These are phyloP conservation scores for Cerastis rubricosa DNA, from an alignment of 2,888 invertebrate genomes.

Conservation along the genomic window DNA sequence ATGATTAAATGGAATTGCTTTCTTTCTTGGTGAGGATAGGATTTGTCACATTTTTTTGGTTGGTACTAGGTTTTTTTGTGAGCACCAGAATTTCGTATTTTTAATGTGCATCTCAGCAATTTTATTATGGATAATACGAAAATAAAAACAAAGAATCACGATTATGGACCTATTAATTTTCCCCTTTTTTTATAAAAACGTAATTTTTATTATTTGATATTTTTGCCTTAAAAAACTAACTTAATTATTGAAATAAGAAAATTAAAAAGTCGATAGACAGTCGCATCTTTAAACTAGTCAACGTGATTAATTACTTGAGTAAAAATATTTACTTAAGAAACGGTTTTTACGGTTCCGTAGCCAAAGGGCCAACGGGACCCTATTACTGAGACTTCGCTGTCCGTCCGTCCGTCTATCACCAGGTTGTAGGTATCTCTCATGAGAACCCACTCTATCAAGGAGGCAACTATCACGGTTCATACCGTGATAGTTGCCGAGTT, in stretches of 20 bases:
- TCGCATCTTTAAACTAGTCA: too few relatives aligned
- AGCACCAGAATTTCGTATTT: not conserved
- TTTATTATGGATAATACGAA: not conserved
- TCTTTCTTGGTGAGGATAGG: not conserved
- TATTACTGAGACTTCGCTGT: too few relatives aligned
- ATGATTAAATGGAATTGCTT: constrained; percentile 31
- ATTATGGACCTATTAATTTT: not conserved
- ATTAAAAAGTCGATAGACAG: not conserved
- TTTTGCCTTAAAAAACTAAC: not conserved
- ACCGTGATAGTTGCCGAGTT: too few relatives aligned
- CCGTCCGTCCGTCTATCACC: too few relatives aligned
- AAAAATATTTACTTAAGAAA: too few relatives aligned
- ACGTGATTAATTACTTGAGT: too few relatives aligned
- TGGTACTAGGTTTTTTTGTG: not conserved
- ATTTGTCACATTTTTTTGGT: not conserved
- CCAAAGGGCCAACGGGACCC: too few relatives aligned
- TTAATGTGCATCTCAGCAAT: not conserved
- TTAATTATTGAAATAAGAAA: not conserved
- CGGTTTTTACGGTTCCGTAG: too few relatives aligned
- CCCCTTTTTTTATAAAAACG: not conserved
- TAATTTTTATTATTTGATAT: not conserved
- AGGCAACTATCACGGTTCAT: too few relatives aligned
- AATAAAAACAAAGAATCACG: not conserved
- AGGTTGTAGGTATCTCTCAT: too few relatives aligned
- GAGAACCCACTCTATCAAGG: too few relatives aligned